A percentile compares a stretch with the other conserved stretches of the same genome.
Conservation (phyloP, 2,797 vertebrate genomes). For the Phalloptychus januarius region DNA sequence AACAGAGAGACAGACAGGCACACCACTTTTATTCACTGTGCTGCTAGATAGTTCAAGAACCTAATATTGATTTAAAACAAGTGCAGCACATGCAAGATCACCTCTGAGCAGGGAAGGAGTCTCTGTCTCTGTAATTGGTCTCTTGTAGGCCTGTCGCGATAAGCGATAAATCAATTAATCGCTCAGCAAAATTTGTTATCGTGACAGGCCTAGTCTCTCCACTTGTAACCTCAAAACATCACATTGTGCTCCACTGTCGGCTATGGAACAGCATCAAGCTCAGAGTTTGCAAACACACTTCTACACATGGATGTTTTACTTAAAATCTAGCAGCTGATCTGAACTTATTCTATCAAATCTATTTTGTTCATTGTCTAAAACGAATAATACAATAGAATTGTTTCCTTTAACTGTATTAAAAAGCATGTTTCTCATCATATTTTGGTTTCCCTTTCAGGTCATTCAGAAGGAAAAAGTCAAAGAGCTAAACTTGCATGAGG, state of each 20-base stretch:
- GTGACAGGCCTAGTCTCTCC: too few relatives aligned
- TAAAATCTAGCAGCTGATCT: background rate
- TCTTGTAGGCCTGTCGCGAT: too few relatives aligned
- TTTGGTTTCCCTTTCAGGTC: constrained; percentile 84
- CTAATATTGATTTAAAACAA: constrained; percentile 11
- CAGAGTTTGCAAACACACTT: background rate
- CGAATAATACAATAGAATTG: background rate
- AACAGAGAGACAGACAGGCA: background rate
- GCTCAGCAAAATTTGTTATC: too few relatives aligned
- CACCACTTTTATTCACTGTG: constrained; percentile 8
- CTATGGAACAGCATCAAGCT: constrained; percentile 9
- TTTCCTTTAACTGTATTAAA: background rate
- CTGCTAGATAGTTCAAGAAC: constrained; percentile 20
- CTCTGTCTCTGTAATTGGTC: background rate
- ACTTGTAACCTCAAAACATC: background rate
- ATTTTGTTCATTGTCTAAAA: background rate
- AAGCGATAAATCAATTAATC: too few relatives aligned
- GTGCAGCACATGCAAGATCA: background rate
- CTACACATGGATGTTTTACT: background rate
- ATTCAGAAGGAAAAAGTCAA: constrained; percentile 99
- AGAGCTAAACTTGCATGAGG: constrained; percentile 98
- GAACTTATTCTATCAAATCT: background rate
- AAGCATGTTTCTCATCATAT: constrained; percentile 13
- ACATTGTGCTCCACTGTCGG: background rate
- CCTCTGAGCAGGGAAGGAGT: background rate